phyloP scores from a whole-genome alignment of 2,888 invertebrate genomes.

The Margaritifera margaritifera region DNA sequence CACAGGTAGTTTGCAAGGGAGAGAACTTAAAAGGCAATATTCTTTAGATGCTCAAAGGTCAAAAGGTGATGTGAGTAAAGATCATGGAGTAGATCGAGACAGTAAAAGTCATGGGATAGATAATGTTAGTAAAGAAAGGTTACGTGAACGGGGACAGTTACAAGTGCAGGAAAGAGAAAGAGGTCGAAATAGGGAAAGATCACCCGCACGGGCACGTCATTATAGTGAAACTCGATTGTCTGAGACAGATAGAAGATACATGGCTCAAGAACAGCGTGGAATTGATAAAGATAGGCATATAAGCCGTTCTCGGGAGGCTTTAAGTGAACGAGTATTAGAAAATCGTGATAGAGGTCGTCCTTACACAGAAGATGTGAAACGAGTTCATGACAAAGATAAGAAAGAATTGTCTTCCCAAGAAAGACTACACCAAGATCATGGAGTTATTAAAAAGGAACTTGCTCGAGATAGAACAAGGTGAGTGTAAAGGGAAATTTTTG shows the following conservation, averaged over 20 bases:
- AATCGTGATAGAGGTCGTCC: constrained; percentile 30
- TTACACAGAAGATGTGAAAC: constrained; percentile 33
- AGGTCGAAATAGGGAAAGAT: constrained; percentile 57
- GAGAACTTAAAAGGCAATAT: constrained; percentile 66
- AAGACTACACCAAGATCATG: constrained; percentile 27
- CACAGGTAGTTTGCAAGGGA: constrained; percentile 60
- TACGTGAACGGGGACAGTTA: constrained; percentile 51
- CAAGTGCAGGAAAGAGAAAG: constrained; percentile 35
- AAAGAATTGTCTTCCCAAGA: constrained; percentile 25
- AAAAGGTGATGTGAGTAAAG: constrained; percentile 22
- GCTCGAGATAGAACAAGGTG: constrained; percentile 27
- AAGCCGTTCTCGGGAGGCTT: constrained; percentile 35
- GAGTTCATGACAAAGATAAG: constrained; percentile 25
- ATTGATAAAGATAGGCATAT: constrained; percentile 45
- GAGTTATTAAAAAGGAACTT: constrained; percentile 39
- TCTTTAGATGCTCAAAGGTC: constrained; percentile 62
- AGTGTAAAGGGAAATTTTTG: neutral
- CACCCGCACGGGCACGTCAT: constrained; percentile 54
- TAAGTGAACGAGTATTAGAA: constrained; percentile 33
- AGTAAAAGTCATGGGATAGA: constrained; percentile 25
- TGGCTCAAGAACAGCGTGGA: constrained; percentile 42
- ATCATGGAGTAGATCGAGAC: constrained; percentile 20
- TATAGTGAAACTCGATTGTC: constrained; percentile 59
- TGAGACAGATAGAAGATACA: constrained; percentile 56
- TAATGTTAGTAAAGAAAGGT: constrained; percentile 41